Conservation (phyloP, 2,113 vertebrate species). For the Neomonachus schauinslandi region DNA sequence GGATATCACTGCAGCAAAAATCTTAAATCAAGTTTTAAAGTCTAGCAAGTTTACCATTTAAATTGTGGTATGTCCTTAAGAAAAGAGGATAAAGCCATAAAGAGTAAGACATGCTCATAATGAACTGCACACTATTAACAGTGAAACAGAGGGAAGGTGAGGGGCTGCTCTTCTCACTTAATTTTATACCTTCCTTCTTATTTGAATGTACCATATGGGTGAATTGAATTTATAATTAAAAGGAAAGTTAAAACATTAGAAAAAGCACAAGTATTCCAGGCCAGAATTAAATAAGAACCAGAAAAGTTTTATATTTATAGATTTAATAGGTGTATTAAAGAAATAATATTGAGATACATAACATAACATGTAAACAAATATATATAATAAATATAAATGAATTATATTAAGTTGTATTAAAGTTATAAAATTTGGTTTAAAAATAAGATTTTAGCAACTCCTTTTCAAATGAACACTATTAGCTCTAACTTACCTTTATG, state of each 20-base stretch:
- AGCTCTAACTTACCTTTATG: conserved; percentile 85
- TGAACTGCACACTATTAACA: neutral
- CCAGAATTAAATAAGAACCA: neutral
- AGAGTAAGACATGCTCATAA: neutral
- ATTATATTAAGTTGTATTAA: neutral
- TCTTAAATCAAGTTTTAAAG: neutral
- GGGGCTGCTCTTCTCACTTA: neutral
- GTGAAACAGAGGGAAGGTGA: neutral
- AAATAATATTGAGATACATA: neutral
- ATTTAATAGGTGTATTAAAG: neutral
- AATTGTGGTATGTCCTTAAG: neutral
- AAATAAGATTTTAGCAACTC: neutral
- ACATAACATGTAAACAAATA: neutral
- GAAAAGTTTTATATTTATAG: neutral
- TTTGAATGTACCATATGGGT: neutral
- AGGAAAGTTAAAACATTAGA: neutral
- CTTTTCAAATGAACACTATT: neutral
- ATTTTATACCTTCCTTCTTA: neutral
- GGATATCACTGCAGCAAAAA: neutral
- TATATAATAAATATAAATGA: neutral
- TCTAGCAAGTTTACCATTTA: neutral
- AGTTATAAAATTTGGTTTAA: neutral
- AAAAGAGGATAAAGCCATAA: neutral
- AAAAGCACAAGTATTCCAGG: neutral
- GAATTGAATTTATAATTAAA: neutral